Evolutionary conservation across 1,140 invertebrate genomes (phyloP).

Genomic region (Zaprionus capensis): DNA sequence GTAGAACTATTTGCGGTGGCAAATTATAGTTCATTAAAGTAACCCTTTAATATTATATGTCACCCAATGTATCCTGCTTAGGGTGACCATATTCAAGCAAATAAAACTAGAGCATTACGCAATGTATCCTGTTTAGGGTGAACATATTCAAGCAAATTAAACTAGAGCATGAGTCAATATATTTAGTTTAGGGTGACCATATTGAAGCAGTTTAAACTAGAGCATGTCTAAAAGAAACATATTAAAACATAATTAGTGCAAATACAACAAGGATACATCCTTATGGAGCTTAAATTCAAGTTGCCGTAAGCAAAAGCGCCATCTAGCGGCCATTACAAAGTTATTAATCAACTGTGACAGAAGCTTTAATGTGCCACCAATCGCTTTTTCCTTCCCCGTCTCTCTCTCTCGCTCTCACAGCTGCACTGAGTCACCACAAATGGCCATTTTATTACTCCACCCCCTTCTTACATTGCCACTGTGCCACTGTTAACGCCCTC

Average conservation of each 20-base stretch:
- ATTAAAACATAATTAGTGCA: background rate
- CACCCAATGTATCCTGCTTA: no score
- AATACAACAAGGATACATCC: background rate
- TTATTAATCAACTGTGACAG: constrained; percentile 49
- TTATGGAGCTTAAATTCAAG: background rate
- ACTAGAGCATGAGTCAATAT: no score
- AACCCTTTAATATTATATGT: no score
- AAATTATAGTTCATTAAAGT: no score
- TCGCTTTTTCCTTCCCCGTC: background rate
- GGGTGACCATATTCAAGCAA: no score
- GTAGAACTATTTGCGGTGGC: background rate
- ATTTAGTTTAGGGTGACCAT: background rate
- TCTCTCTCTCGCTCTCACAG: background rate
- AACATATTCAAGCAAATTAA: no score
- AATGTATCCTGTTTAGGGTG: no score
- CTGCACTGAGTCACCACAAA: constrained; percentile 46
- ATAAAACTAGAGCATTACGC: no score
- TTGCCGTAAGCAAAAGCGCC: constrained; percentile 3
- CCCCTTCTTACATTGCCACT: background rate
- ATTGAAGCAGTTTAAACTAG: background rate
- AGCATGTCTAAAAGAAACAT: background rate
- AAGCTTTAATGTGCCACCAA: constrained; percentile 10
- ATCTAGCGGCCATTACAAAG: constrained; percentile 44
- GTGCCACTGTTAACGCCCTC: no score
- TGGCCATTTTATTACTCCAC: constrained; percentile 1